Percentiles rank a stretch among this genome's conserved stretches.
These are phyloP conservation scores for Orycteropus afer DNA, from an alignment of 2,113 vertebrate genomes.

Conservation along the genomic window DNA sequence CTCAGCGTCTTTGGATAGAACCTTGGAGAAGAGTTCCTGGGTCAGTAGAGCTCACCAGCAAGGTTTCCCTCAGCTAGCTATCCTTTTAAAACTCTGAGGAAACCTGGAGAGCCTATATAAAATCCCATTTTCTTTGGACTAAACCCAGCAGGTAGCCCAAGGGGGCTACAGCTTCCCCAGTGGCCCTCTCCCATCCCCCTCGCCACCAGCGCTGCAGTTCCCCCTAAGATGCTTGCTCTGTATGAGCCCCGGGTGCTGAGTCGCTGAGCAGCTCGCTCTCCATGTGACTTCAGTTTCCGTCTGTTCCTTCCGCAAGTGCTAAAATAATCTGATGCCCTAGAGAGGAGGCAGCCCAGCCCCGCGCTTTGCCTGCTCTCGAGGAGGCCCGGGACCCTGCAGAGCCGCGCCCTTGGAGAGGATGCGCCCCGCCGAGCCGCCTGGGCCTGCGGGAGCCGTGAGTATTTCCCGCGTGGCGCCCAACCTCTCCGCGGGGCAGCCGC, in stretches of 20 bases:
- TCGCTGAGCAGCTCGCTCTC: constrained; percentile 79
- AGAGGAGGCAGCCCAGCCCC: constrained; percentile 34
- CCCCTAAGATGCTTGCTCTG: constrained; percentile 65
- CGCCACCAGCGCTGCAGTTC: constrained; percentile 27
- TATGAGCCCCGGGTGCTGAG: constrained; percentile 75
- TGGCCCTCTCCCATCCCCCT: not conserved
- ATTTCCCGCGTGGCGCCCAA: not conserved
- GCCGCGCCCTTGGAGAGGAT: constrained; percentile 74
- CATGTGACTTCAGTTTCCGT: constrained; percentile 91
- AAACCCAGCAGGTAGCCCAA: not conserved
- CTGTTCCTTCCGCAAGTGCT: constrained; percentile 90
- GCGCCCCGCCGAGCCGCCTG: constrained; percentile 61
- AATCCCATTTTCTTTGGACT: too few species aligned
- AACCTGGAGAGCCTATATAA: not conserved
- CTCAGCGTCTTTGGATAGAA: not conserved
- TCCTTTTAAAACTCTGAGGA: not conserved
- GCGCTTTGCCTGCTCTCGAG: not conserved
- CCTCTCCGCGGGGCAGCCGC: not conserved
- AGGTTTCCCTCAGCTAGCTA: not conserved
- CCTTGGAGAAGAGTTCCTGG: not conserved
- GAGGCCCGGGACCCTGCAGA: not conserved
- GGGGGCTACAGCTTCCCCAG: not conserved
- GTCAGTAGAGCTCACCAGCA: not conserved
- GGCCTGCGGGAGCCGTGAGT: constrained; percentile 83
- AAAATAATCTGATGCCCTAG: constrained; percentile 82